Evolutionary conservation across 2,797 vertebrate genomes (phyloP).

Genomic region (Pelobates cultripes): DNA sequence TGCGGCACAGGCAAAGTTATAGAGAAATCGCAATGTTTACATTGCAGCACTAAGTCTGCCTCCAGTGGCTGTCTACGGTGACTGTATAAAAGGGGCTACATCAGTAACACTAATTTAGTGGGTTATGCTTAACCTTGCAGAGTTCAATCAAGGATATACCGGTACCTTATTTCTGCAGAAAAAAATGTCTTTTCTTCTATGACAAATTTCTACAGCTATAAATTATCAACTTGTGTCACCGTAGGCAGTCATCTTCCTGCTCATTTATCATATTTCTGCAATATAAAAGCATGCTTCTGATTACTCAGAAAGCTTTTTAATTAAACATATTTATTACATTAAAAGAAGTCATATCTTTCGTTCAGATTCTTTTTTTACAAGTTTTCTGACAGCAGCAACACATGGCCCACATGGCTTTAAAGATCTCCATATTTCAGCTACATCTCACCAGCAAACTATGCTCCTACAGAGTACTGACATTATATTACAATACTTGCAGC

Average conservation of each 20-base stretch:
- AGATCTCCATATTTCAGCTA: not conserved
- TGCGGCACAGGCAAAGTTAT: no score
- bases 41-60: no score
- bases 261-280: slow-evolving; percentile 18
- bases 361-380: not conserved
- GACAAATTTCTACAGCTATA: slow-evolving; percentile 20
- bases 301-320: not conserved
- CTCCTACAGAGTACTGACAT: no score
- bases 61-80: not conserved
- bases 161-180: not conserved
- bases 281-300: not conserved
- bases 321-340: not conserved
- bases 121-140: not conserved
- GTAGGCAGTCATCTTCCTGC: slow-evolving; percentile 16
- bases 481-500: no score
- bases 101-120: not conserved
- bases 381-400: not conserved
- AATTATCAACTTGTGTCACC: slow-evolving; percentile 8
- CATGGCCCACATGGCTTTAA: not conserved
- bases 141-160: slow-evolving; percentile 32
- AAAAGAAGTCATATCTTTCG: not conserved
- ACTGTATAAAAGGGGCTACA: not conserved
- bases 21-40: no score
- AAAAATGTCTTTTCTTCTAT: not conserved
- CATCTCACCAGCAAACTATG: not conserved